phyloP scores from a whole-genome alignment of 2,888 invertebrate genomes.

The Camptogramma bilineatum region DNA sequence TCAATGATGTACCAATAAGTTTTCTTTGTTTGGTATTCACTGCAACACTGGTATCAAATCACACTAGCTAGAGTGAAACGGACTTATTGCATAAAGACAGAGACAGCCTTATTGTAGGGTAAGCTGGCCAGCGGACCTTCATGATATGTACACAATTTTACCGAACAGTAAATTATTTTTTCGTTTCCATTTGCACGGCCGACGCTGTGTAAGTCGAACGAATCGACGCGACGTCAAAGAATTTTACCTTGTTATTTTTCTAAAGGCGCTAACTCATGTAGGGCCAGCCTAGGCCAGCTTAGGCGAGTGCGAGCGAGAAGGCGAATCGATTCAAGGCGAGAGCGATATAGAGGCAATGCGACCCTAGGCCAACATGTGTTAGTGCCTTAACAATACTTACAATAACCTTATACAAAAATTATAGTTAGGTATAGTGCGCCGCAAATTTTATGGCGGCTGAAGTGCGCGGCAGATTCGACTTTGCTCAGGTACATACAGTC shows the following conservation, averaged over 20 bases:
- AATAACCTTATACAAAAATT: too few relatives aligned
- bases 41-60: constrained; percentile 61
- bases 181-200: constrained; percentile 4
- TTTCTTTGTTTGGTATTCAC: constrained; percentile 20
- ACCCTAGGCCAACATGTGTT: too few relatives aligned
- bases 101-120: constrained; percentile 60
- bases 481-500: too few relatives aligned
- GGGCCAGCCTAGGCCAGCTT: too few relatives aligned
- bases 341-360: too few relatives aligned
- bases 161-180: constrained; percentile 25
- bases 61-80: constrained; percentile 58
- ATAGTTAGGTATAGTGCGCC: too few relatives aligned
- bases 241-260: not conserved
- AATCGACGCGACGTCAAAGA: constrained; percentile 4
- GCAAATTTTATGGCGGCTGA: too few relatives aligned
- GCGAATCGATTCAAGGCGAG: too few relatives aligned
- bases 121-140: constrained; percentile 78
- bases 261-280: too few relatives aligned
- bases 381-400: too few relatives aligned
- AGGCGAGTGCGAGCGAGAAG: too few relatives aligned
- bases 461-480: too few relatives aligned
- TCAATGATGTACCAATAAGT: constrained; percentile 15
- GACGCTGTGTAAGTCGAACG: not conserved
- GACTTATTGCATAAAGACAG: constrained; percentile 55
- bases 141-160: constrained; percentile 41